Evolutionary conservation across 2,888 invertebrate species (phyloP).

Genomic region (Oscheius sp.): DNA sequence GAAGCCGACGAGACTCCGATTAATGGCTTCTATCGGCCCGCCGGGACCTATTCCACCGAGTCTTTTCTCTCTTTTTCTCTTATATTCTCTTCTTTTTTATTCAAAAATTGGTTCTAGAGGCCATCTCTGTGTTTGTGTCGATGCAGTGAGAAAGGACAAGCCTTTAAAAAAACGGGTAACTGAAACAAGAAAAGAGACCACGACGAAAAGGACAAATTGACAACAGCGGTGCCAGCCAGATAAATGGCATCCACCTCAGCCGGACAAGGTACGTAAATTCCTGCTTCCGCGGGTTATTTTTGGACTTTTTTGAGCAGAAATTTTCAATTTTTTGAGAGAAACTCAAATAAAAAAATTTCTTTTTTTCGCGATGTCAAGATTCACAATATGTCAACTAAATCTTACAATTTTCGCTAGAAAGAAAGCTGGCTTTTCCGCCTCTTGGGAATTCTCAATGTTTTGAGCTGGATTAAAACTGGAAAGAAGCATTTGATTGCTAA

Average conservation of each 20-base stretch:
- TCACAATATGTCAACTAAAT: no score
- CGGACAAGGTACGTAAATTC: slow-evolving; percentile 33
- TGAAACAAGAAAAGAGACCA: slow-evolving; percentile 5
- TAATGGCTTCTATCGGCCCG: slow-evolving; percentile 24
- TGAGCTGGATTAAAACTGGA: no score
- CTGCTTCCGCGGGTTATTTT: not conserved
- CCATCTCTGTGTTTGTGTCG: slow-evolving; percentile 4
- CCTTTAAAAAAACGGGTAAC: slow-evolving; percentile 23
- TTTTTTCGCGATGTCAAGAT: no score
- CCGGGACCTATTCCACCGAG: not conserved
- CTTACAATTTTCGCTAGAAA: no score
- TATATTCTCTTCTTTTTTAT: slow-evolving; percentile 3
- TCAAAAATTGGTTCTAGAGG: slow-evolving; percentile 24
- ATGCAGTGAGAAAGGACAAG: slow-evolving; percentile 21
- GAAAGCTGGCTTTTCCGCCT: no score
- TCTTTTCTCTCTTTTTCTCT: slow-evolving; percentile 19
- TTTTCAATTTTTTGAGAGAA: not conserved
- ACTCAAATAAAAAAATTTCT: no score
- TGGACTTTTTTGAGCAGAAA: not conserved
- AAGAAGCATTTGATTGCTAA: no score
- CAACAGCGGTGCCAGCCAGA: not conserved
- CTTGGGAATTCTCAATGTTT: no score
- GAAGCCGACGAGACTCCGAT: slow-evolving; percentile 21
- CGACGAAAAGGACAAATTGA: slow-evolving; percentile 18
- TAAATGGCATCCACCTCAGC: slow-evolving; percentile 47